A percentile compares a stretch with the other conserved stretches of the same genome.
phyloP scores from a whole-genome alignment of 2,888 invertebrate genomes.

The Lydus trimaculatus region DNA sequence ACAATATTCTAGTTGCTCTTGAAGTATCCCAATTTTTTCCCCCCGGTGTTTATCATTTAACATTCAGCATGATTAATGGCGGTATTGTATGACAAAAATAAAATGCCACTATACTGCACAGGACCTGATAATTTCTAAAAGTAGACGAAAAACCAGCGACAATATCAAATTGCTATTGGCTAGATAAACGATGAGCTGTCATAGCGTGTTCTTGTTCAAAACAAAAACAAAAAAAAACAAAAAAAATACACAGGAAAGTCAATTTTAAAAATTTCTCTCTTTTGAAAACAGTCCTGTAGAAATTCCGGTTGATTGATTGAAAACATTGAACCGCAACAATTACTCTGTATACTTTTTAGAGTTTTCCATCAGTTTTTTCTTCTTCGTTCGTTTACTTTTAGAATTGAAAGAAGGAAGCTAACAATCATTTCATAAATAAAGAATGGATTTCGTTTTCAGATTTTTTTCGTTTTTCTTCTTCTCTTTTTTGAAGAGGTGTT shows the following conservation, averaged over 20 bases:
- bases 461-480: neutral
- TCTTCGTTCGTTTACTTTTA: neutral
- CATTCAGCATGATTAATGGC: neutral
- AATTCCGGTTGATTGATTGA: neutral
- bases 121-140: neutral
- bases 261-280: neutral
- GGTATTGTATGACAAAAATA: neutral
- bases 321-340: neutral
- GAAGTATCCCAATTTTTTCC: no score
- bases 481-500: conserved; percentile 10
- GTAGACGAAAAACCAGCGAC: neutral
- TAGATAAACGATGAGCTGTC: neutral
- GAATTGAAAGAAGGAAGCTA: neutral
- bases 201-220: neutral
- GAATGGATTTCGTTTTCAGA: conserved; percentile 7
- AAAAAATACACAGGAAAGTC: no score
- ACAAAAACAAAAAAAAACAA: no score
- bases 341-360: neutral
- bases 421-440: conserved; percentile 12
- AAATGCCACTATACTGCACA: neutral
- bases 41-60: neutral
- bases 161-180: conserved; percentile 6
- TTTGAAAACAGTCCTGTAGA: neutral
- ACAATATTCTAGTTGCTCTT: no score
- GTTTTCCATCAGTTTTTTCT: neutral